Base-by-base conservation (phyloP, 2,888 invertebrate species). In the Leptothorax acervorum region DNA sequence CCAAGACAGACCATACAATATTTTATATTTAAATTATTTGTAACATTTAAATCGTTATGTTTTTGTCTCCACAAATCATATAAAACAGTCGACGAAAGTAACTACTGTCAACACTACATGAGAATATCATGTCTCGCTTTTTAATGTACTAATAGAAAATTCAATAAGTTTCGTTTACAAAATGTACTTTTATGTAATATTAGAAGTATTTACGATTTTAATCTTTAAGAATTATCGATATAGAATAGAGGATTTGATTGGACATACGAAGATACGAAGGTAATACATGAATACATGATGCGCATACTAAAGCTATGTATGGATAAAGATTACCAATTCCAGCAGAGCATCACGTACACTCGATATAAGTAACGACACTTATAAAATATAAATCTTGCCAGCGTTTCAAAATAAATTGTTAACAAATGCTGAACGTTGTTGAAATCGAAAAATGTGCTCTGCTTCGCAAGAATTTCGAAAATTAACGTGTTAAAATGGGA, bases 401-500 rank as follows among this genome's bases (percentile, higher is more conserved):
- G 4, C 35, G 23, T 8, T 79, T 28, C 28, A 15, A 3, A 60
- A 81, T 60, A 57, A 48, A 66, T 57, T 66, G 9, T 66, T 68
- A 66, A 78, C 9, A 15, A 78, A 55, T 28, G n/a, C n/a, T 31
- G n/a, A 63, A 66, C 3, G 45, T 48, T 57, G 35, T 31, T 23
- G 3, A 79, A 39, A 60, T 35, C 9, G 18, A 9, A 51, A 81
- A 39, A 60, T 39, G 31, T 12, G 12, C 6, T 28, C 12, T 15
- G 11, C 15, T 57, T 53, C 60, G 28, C 51, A 51, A 71, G 70
- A 91, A 88, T 85, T 83, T 31, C 81, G 85, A 85, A 91, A 90
- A 91, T 91, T 89, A 88, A 91, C 87, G 89, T 90, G 89, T 92
- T 92, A 48, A 48, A 48, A 15, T 11, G 5, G 15, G 15, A 48